phyloP scores from a whole-genome alignment of 2,888 invertebrate species.

The Mythimna loreyi region DNA sequence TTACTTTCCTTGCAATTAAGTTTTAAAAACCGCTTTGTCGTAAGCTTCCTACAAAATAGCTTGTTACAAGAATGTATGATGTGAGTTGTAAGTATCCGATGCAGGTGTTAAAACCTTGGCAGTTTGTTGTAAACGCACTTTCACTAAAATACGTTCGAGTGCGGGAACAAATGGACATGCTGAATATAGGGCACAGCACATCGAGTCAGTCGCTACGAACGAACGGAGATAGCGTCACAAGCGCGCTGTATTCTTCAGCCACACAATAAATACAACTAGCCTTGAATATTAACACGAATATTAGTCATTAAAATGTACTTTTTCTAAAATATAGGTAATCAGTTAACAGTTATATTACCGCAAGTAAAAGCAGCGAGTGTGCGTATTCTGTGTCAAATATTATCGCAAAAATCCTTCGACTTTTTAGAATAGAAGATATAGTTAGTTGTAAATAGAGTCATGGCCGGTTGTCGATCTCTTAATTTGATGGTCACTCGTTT shows the following conservation, averaged over 20 bases:
- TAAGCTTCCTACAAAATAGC: slow-evolving; percentile 33
- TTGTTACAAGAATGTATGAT: slow-evolving; percentile 48
- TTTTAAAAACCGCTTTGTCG: background rate
- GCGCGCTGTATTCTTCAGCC: slow-evolving; percentile 51
- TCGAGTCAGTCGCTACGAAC: slow-evolving; percentile 46
- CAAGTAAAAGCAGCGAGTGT: slow-evolving; percentile 46
- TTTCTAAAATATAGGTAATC: slow-evolving; percentile 53
- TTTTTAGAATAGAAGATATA: slow-evolving; percentile 73
- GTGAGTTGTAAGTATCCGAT: slow-evolving; percentile 55
- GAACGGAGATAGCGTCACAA: slow-evolving; percentile 47
- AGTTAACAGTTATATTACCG: slow-evolving; percentile 38
- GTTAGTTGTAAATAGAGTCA: slow-evolving; percentile 85
- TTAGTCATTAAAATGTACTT: slow-evolving; percentile 45
- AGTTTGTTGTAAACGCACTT: slow-evolving; percentile 78
- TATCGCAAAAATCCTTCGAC: slow-evolving; percentile 86
- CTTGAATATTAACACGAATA: slow-evolving; percentile 56
- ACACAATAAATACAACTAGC: slow-evolving; percentile 42
- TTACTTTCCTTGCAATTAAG: background rate
- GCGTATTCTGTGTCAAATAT: slow-evolving; percentile 78
- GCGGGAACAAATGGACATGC: slow-evolving; percentile 64
- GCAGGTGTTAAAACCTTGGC: slow-evolving; percentile 80
- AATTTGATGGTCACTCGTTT: slow-evolving; percentile 85
- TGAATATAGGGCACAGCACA: slow-evolving; percentile 69
- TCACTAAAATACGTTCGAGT: slow-evolving; percentile 76
- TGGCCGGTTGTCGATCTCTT: slow-evolving; percentile 89